Evolutionary conservation across 2,113 vertebrate species (phyloP).

Genomic region (Festucalex cinctus): DNA sequence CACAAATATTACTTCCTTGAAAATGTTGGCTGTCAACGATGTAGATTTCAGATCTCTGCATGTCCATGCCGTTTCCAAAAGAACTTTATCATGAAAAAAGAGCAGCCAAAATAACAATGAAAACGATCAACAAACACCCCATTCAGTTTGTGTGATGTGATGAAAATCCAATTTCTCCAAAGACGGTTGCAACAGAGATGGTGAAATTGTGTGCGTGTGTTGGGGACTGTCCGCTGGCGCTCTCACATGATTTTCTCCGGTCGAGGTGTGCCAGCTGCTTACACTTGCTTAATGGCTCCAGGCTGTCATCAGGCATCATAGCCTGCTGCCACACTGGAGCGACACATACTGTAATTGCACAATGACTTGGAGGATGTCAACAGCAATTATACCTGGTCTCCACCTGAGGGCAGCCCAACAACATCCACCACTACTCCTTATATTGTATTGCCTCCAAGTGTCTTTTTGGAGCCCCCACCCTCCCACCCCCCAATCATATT

Average conservation of each 20-base stretch:
- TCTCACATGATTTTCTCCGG: constrained; percentile 73
- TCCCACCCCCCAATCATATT: constrained; percentile 58
- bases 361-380: constrained; percentile 67
- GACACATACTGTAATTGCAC: constrained; percentile 74
- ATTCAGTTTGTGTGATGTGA: not conserved
- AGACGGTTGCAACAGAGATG: constrained; percentile 58
- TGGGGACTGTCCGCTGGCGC: not conserved
- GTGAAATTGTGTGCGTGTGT: constrained; percentile 13
- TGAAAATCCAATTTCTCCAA: not conserved
- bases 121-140: not conserved
- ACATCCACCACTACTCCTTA: constrained; percentile 27
- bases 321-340: constrained; percentile 62
- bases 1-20: no score
- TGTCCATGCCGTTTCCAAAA: no score
- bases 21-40: no score
- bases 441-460: not conserved
- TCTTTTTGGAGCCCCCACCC: constrained; percentile 28
- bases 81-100: not conserved
- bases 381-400: constrained; percentile 64
- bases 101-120: not conserved
- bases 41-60: no score
- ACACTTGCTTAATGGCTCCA: constrained; percentile 76
- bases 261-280: constrained; percentile 73
- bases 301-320: constrained; percentile 75
- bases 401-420: constrained; percentile 71